A percentile compares a stretch with the other conserved stretches of the same genome.
Conservation (phyloP, 2,113 vertebrate species). For the Tragelaphus scriptus region DNA sequence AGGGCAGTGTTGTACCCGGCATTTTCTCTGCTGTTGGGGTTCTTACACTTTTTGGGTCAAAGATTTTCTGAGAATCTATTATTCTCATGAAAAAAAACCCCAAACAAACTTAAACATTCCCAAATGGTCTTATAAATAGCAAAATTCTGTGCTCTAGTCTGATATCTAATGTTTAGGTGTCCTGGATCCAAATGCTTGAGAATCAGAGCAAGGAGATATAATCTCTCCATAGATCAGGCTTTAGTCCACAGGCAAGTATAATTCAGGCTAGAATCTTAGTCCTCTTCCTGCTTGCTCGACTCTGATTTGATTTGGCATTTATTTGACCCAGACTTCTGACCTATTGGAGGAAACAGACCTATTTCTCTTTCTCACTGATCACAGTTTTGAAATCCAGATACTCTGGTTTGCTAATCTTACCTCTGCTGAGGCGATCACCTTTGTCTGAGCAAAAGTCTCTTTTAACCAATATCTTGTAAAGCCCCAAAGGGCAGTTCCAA, state of each 20-base stretch:
- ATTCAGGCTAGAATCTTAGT: not conserved
- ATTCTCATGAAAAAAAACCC: not conserved
- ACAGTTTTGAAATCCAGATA: not conserved
- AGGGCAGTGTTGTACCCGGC: not conserved
- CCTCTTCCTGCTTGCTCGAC: not conserved
- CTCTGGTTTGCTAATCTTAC: not conserved
- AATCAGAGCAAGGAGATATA: conserved; percentile 3
- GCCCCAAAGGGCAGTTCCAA: not conserved
- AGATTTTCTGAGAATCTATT: not conserved
- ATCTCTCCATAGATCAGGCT: not conserved
- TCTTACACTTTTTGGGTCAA: not conserved
- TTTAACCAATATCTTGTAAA: not conserved
- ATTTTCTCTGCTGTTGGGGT: not conserved
- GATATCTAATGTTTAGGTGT: not conserved
- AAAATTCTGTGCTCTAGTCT: not conserved
- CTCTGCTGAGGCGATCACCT: not conserved
- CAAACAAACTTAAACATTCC: not conserved
- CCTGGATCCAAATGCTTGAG: conserved; percentile 4
- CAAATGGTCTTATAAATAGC: not conserved
- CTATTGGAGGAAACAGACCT: not conserved
- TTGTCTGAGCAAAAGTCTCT: not conserved
- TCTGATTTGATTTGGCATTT: not conserved
- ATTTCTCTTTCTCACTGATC: not conserved
- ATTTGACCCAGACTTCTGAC: not conserved
- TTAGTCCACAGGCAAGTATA: not conserved